Base-by-base conservation (phyloP, 1,140 invertebrate genomes). In the Drosophila nasuta region DNA sequence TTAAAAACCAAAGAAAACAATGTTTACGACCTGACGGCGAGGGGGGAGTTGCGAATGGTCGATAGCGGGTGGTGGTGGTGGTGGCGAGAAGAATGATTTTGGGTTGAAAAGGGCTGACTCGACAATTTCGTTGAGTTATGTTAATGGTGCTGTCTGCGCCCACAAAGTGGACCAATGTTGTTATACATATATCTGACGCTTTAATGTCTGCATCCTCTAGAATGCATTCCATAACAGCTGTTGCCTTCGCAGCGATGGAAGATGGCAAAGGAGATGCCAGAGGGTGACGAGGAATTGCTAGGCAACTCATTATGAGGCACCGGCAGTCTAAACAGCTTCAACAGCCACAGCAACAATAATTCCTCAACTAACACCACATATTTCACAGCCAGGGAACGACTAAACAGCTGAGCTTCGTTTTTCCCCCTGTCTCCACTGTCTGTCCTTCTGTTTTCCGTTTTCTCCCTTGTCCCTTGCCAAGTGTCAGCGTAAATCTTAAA, bases 1-100 rank as follows among this genome's bases (percentile, higher is more conserved):
- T 87, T 87, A 87, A 87, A 87, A 87, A 80, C 83, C 83, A 87
- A 87, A 87, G 83, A 87, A 87, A 87, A 82, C 83, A 77, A 89
- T 89, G 83, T 87, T 87, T 89, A 87, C 74, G 83, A 87, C 80
- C 80, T 88, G 83, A 65, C 83, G 72, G 68, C 75, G 35, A 49
- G 17, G 8, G 8, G 28, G 11, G 20, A 4, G 67, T 57, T 56
- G 7, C 30, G 7, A 33, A 33, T 33, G 30, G 30, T 1, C 30
- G 5, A 33, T 38, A 10, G 35, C 35, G 35, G 35, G 35, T 38
- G 35, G 35, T 10, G 7, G 35, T 3, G 38, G 63, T 7, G 17
- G 13, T 25, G 43, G 41, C 2, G 46, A 17, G 41, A 15, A 17
- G 6, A 5, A 57, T 15, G 6, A 15, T 38, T 56, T 20, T 35